Percentiles rank a stretch among this genome's conserved stretches.
These are phyloP conservation scores for Sinocyclocheilus grahami DNA, from an alignment of 2,113 vertebrate species.

Conservation along the genomic window DNA sequence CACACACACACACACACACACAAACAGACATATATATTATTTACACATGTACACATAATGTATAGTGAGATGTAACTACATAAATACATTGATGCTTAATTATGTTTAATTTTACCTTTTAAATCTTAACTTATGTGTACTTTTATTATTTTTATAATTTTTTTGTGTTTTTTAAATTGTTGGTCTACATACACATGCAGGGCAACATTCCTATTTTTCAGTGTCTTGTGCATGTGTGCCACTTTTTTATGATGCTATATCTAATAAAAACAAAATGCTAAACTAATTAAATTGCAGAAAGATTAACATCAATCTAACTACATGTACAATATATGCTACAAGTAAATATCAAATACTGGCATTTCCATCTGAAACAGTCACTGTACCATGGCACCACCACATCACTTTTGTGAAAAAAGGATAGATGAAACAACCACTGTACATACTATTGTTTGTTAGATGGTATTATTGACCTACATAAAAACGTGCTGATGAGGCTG, in stretches of 20 bases:
- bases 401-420: not conserved
- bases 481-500: constrained; percentile 7
- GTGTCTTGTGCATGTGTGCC: not conserved
- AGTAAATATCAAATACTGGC: not conserved
- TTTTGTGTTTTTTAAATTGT: too few species aligned
- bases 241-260: not conserved
- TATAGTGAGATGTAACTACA: too few species aligned
- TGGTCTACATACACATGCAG: too few species aligned
- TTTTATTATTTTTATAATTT: too few species aligned
- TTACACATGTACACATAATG: too few species aligned
- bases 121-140: too few species aligned
- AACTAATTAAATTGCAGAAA: not conserved
- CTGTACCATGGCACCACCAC: not conserved
- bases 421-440: constrained; percentile 5
- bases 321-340: not conserved
- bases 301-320: not conserved
- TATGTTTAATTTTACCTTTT: too few species aligned
- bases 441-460: constrained; percentile 25
- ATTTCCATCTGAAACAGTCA: too few species aligned
- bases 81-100: too few species aligned
- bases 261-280: too few species aligned
- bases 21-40: too few species aligned
- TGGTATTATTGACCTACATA: constrained; percentile 32
- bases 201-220: not conserved
- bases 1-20: too few species aligned